Conservation (phyloP, 2,797 vertebrate species). For the Peromyscus attwateri region DNA sequence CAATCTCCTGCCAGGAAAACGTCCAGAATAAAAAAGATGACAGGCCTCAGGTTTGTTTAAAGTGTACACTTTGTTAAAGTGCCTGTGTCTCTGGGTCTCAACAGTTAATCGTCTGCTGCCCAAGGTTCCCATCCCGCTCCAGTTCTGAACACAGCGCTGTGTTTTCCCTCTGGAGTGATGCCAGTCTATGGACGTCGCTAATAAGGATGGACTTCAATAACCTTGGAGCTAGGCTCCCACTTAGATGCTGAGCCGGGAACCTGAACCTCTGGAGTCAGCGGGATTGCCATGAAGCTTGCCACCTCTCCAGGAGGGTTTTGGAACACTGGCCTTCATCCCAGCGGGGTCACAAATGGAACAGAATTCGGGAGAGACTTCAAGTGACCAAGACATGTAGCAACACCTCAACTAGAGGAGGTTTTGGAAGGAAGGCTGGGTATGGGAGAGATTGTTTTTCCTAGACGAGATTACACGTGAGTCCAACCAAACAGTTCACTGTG, state of each 20-base stretch:
- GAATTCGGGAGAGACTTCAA: slow-evolving; percentile 20
- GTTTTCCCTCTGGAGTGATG: slow-evolving; percentile 38
- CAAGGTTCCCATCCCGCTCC: not conserved
- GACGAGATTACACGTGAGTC: not conserved
- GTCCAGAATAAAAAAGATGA: slow-evolving; percentile 37
- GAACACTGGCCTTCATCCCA: slow-evolving; percentile 11
- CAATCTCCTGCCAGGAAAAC: slow-evolving; percentile 54
- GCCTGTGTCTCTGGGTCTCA: slow-evolving; percentile 11
- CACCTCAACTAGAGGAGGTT: slow-evolving; percentile 20
- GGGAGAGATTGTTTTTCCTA: not conserved
- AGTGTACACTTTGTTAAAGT: not conserved
- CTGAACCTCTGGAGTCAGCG: slow-evolving; percentile 52
- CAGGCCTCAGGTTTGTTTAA: slow-evolving; percentile 33
- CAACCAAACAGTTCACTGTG: too few species aligned
- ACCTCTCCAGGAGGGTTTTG: slow-evolving; percentile 11
- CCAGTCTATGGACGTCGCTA: not conserved
- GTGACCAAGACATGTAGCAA: not conserved
- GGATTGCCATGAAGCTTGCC: not conserved
- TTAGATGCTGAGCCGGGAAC: slow-evolving; percentile 21
- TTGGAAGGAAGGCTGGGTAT: not conserved
- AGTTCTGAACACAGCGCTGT: not conserved
- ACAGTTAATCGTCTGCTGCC: not conserved
- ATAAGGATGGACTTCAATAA: slow-evolving; percentile 51
- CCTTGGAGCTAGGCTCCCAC: not conserved
- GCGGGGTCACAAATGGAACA: slow-evolving; percentile 46